Base-by-base conservation (phyloP, 35 echinoderm and acorn worm species). In the Hemicentrotus pulcherrimus region DNA sequence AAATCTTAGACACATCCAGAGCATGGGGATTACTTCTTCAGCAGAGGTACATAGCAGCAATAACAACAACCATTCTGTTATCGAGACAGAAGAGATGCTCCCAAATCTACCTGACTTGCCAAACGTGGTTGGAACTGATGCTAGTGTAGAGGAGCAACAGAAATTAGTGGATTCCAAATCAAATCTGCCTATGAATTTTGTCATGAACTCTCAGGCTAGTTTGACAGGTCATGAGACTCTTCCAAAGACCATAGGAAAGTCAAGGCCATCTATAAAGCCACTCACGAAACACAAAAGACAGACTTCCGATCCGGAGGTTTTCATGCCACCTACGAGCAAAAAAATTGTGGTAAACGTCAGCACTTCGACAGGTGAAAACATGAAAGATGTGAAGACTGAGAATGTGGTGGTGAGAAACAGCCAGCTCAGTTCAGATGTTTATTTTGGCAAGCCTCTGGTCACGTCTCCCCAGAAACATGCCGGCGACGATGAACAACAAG, bases 1-100 rank as follows among this genome's bases (percentile, higher is more conserved):
- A 88, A 95, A 95, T 65, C 95, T 95, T n/a, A 89, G 95, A 65
- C 95, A 95, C 91, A 93, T 93, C n/a, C 91, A 93, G 91, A 47
- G 32, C 46, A 47, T 93, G 32, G 86, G 50, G 33, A 24, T 31
- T 13, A 71, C 88, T 46, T 45, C 95, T 13, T 13, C 86, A 4
- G 31, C 55, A n/a, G 95, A 91, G 58, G 35, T 95, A 19, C 59
- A 65, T 61, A 91, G 91, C 55, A 65, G 88, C 52, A 95, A 95
- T 92, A 91, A 87, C 50, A 95, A 95, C 88, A 89, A 95, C 47
- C 86, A 92, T 58, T 52, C 95, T 70, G 89, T 95, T 30, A 86
- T 93, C 30, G 91, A 93, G 48, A 31, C 48, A 58, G 91, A 93
- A 33, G 91, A 48, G 13, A 50, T 47, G 30, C 91, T 93, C 32